phyloP scores from a whole-genome alignment of 1,140 invertebrate genomes.

The Drosophila setifemur region DNA sequence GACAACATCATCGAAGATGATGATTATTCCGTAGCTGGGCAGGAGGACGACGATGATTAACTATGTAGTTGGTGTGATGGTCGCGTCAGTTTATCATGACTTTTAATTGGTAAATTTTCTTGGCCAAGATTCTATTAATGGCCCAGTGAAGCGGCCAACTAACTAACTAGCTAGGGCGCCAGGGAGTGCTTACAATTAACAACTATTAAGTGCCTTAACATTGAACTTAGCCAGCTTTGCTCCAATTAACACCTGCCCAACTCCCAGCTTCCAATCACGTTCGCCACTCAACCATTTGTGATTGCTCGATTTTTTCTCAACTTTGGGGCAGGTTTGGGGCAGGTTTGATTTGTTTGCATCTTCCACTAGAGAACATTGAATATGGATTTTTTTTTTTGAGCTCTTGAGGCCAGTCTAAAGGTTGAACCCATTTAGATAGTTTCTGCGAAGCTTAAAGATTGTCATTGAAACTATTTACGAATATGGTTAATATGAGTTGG shows the following conservation, averaged over 20 bases:
- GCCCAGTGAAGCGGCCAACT: conserved; percentile 10
- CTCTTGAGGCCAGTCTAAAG: background rate
- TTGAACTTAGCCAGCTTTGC: conserved; percentile 28
- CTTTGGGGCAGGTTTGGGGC: conserved; percentile 16
- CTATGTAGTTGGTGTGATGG: conserved; percentile 14
- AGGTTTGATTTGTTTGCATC: conserved; percentile 1
- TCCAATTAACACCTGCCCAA: conserved; percentile 38
- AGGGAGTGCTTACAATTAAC: conserved; percentile 32
- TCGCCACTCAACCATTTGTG: background rate
- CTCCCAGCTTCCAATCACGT: conserved; percentile 19
- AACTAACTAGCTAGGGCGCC: background rate
- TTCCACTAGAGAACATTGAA: conserved; percentile 16
- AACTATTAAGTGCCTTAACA: conserved; percentile 41
- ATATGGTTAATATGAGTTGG: too few relatives aligned
- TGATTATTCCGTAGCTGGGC: conserved; percentile 4
- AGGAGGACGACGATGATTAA: conserved; percentile 27
- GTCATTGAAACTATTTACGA: background rate
- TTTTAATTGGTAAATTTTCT: conserved; percentile 43
- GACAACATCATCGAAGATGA: conserved; percentile 32
- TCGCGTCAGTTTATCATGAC: conserved; percentile 34
- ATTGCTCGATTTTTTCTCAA: background rate
- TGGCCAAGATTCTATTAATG: conserved; percentile 33
- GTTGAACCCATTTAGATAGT: conserved; percentile 23
- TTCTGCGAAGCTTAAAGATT: background rate
- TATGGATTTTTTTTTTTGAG: conserved; percentile 28